Conservation (phyloP, 2,113 vertebrate genomes). For the Nesoenas mayeri region DNA sequence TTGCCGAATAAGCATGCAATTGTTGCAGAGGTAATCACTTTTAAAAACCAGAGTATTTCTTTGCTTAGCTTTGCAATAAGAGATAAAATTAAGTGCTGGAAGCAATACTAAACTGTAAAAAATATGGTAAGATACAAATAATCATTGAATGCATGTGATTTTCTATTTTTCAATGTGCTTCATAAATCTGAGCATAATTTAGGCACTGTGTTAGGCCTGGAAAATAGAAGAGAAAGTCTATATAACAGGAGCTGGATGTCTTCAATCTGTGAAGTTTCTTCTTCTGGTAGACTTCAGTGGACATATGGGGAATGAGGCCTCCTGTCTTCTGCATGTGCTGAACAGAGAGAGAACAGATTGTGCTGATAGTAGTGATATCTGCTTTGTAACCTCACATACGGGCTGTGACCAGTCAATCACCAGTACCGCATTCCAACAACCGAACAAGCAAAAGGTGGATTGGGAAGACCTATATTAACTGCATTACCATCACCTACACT, state of each 20-base stretch:
- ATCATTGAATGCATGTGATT: neutral
- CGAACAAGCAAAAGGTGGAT: neutral
- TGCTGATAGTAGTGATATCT: neutral
- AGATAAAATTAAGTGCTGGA: neutral
- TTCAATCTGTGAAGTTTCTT: neutral
- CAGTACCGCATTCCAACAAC: neutral
- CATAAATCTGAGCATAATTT: neutral
- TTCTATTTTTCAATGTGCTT: neutral
- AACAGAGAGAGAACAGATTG: slow-evolving; percentile 28
- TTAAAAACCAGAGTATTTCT: neutral
- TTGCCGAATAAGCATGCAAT: neutral
- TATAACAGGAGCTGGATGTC: neutral
- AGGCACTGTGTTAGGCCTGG: neutral
- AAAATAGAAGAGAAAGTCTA: neutral
- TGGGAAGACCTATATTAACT: neutral
- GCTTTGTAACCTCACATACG: neutral
- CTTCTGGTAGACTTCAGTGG: neutral
- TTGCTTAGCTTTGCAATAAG: neutral
- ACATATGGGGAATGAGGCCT: neutral
- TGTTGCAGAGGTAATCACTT: neutral
- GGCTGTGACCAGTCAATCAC: neutral
- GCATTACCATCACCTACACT: neutral
- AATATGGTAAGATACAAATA: neutral
- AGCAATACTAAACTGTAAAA: neutral
- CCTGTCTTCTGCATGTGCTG: neutral